Evolutionary conservation across 2,888 invertebrate species (phyloP).

Genomic region (Marronus borbonicus): DNA sequence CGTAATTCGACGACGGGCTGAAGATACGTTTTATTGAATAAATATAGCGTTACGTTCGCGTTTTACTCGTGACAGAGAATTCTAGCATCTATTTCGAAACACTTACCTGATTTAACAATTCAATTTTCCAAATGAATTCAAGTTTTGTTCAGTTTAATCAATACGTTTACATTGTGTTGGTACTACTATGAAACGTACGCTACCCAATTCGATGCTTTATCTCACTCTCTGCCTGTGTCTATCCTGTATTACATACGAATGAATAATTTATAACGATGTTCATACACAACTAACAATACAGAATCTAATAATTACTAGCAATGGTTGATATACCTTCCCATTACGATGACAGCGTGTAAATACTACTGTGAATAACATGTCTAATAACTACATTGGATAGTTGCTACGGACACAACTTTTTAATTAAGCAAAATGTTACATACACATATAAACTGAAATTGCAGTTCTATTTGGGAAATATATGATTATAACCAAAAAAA

Average conservation of each 20-base stretch:
- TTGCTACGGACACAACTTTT: neutral
- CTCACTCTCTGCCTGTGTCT: no score
- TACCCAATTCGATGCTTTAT: neutral
- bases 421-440: no score
- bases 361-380: neutral
- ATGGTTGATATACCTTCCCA: neutral
- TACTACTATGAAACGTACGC: neutral
- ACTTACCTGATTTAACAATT: conserved; percentile 46
- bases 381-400: no score
- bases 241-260: neutral
- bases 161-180: conserved; percentile 22
- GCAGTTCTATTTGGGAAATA: neutral
- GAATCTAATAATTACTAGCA: neutral
- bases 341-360: neutral
- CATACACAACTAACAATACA: neutral
- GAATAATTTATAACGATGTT: conserved; percentile 1
- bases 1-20: conserved; percentile 16
- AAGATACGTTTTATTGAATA: conserved; percentile 37
- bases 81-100: conserved; percentile 37
- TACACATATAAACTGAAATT: neutral
- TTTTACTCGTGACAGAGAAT: conserved; percentile 23
- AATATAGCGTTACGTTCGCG: conserved; percentile 22
- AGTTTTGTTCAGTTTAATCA: conserved; percentile 41
- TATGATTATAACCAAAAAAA: no score
- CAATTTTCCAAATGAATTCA: conserved; percentile 41